Percentiles rank a stretch among this genome's conserved stretches.
Conservation (phyloP, 1,140 invertebrate genomes). For the Calycopis cecrops region DNA sequence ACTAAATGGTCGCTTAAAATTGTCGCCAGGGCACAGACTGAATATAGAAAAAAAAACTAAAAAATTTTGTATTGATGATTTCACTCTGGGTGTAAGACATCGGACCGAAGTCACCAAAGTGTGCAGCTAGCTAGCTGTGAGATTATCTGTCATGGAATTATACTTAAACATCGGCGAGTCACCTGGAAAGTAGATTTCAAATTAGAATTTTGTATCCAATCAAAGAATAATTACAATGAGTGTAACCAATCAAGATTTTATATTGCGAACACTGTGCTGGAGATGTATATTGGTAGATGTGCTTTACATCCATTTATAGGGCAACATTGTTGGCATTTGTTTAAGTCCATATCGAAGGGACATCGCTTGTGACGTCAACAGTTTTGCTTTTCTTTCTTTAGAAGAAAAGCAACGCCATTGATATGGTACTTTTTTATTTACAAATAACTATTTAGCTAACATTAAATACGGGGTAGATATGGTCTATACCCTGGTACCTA, state of each 20-base stretch:
- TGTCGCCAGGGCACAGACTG: neutral
- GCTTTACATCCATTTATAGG: slow-evolving; percentile 47
- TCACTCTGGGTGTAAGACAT: slow-evolving; percentile 32
- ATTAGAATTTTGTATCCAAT: slow-evolving; percentile 74
- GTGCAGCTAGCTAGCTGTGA: slow-evolving; percentile 56
- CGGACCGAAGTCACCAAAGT: slow-evolving; percentile 46
- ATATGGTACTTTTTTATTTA: too few species aligned
- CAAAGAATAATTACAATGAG: slow-evolving; percentile 51
- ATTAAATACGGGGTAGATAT: too few species aligned
- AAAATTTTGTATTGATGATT: slow-evolving; percentile 27
- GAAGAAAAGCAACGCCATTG: too few species aligned
- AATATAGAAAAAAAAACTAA: slow-evolving; percentile 6
- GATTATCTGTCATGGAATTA: slow-evolving; percentile 63
- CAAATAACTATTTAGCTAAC: too few species aligned
- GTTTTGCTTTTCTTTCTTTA: too few species aligned
- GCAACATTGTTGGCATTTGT: slow-evolving; percentile 33
- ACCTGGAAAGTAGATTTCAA: slow-evolving; percentile 73
- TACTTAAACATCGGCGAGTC: slow-evolving; percentile 72
- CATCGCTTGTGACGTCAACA: too few species aligned
- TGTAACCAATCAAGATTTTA: slow-evolving; percentile 53
- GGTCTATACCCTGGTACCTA: too few species aligned
- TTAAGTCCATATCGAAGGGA: too few species aligned
- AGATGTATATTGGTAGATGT: slow-evolving; percentile 47
- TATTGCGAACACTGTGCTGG: slow-evolving; percentile 45
- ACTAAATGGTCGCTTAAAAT: neutral